A percentile compares a stretch with the other conserved stretches of the same genome.
Conservation (phyloP, 2,888 invertebrate genomes). For the Agrochola macilenta region DNA sequence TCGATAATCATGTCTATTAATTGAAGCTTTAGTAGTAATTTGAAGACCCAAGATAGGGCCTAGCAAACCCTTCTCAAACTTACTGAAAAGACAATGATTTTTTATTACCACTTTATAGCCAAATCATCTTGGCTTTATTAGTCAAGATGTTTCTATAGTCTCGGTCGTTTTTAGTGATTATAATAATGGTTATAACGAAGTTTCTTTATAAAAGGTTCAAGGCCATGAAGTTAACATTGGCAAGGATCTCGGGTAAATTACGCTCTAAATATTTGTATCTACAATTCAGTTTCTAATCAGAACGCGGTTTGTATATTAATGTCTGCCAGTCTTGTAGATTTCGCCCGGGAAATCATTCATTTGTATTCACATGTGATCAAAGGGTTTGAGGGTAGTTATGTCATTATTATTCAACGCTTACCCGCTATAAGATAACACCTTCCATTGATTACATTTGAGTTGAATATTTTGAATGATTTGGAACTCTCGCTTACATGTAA, state of each 20-base stretch:
- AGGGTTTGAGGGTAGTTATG: slow-evolving; percentile 36
- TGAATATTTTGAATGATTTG: slow-evolving; percentile 20
- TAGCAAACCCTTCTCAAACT: too few species aligned
- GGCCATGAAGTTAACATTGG: too few species aligned
- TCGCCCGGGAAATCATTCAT: slow-evolving; percentile 56
- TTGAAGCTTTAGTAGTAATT: too few species aligned
- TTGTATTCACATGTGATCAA: slow-evolving; percentile 60
- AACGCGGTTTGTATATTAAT: slow-evolving; percentile 41
- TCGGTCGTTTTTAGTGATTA: too few species aligned
- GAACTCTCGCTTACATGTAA: neutral
- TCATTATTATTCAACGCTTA: slow-evolving; percentile 60
- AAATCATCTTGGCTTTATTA: too few species aligned
- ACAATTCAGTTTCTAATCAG: slow-evolving; percentile 25
- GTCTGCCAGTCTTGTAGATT: slow-evolving; percentile 24
- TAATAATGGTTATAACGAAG: too few species aligned
- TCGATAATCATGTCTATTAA: too few species aligned
- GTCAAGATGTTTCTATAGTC: too few species aligned
- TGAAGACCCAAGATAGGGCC: too few species aligned
- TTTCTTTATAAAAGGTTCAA: too few species aligned
- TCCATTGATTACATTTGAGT: slow-evolving; percentile 43
- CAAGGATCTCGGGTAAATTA: neutral
- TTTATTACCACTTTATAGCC: too few species aligned
- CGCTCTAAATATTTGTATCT: slow-evolving; percentile 3
- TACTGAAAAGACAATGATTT: too few species aligned
- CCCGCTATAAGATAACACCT: slow-evolving; percentile 47